Evolutionary conservation across 2,888 invertebrate species (phyloP).

Genomic region (Tetanocera ferruginea): DNA sequence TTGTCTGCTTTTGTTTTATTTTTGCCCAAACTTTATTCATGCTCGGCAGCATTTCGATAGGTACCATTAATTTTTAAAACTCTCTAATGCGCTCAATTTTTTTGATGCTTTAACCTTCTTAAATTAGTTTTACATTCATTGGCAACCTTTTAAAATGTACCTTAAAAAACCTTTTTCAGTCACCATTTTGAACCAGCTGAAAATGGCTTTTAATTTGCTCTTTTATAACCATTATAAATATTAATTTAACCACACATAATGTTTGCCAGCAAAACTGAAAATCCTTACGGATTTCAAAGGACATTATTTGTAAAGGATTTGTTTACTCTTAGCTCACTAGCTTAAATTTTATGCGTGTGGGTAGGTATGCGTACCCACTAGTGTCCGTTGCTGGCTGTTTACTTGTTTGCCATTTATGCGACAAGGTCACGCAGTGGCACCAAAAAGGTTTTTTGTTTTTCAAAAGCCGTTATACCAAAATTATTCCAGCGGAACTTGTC

Average conservation of each 20-base stretch:
- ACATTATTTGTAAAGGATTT: slow-evolving; percentile 20
- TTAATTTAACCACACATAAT: slow-evolving; percentile 4
- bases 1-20: too few relatives aligned
- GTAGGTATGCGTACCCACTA: not conserved
- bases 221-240: not conserved
- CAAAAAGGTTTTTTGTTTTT: not conserved
- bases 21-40: too few relatives aligned
- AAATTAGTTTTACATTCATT: not conserved
- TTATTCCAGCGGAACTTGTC: too few relatives aligned
- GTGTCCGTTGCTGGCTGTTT: not conserved
- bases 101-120: not conserved
- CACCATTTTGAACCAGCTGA: too few relatives aligned
- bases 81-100: not conserved
- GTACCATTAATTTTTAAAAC: not conserved
- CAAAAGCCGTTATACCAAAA: too few relatives aligned
- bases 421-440: not conserved
- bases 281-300: not conserved
- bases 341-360: not conserved
- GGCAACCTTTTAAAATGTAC: not conserved
- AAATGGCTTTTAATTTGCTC: too few relatives aligned
- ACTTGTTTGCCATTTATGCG: not conserved
- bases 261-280: not conserved
- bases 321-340: not conserved
- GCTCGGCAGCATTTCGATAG: too few relatives aligned
- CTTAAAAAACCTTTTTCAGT: not conserved